These are phyloP conservation scores for Chrysemys picta DNA, from an alignment of 2,113 vertebrate genomes.

Conservation along the genomic window DNA sequence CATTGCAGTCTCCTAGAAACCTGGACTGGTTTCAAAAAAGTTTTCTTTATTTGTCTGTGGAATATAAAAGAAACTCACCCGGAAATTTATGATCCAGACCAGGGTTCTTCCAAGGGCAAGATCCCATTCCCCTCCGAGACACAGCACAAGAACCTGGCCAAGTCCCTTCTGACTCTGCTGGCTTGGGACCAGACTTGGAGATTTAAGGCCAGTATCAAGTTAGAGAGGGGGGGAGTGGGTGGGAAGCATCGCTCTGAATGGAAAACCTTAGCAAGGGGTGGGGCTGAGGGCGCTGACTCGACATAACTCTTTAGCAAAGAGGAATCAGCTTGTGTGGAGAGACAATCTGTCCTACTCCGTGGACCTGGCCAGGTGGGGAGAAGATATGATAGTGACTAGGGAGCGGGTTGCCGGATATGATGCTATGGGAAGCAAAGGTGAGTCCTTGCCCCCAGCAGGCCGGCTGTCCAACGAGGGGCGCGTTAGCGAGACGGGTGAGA, in stretches of 20 bases:
- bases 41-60: conserved; percentile 28
- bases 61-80: conserved; percentile 51
- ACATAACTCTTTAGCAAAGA: neutral
- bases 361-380: neutral
- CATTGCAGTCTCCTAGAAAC: conserved; percentile 72
- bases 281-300: neutral
- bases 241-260: neutral
- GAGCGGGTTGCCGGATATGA: neutral
- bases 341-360: fast-evolving
- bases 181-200: neutral
- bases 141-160: conserved; percentile 57
- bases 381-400: neutral
- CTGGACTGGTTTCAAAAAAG: conserved; percentile 54
- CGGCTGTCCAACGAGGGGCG: fast-evolving
- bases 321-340: neutral
- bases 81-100: conserved; percentile 55
- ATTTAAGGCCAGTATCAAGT: neutral
- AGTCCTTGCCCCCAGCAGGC: neutral
- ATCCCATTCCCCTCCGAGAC: neutral
- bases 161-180: neutral
- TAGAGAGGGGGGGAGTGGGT: neutral
- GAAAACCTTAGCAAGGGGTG: neutral
- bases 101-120: conserved; percentile 59
- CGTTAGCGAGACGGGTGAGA: neutral
- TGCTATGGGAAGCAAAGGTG: neutral